Percentiles rank a stretch among this genome's conserved stretches.
Conservation (phyloP, 2,888 invertebrate species). For the Cordilura impudica region DNA sequence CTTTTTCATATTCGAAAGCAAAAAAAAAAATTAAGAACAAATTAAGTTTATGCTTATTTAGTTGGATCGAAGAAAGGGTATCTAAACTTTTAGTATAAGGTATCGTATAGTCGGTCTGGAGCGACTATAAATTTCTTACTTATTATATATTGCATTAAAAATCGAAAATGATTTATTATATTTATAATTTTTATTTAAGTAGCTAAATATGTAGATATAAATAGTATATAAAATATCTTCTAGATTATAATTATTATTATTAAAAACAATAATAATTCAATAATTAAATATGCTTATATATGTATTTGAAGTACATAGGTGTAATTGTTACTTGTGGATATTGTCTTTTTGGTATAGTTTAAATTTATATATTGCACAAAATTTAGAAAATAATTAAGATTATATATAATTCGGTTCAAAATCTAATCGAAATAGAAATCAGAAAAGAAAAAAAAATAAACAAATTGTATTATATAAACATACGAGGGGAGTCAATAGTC, state of each 20-base stretch:
- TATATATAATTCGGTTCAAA: too few relatives aligned
- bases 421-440: too few relatives aligned
- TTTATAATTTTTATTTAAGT: neutral
- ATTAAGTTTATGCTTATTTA: too few relatives aligned
- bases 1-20: too few relatives aligned
- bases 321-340: neutral
- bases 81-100: too few relatives aligned
- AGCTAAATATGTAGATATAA: neutral
- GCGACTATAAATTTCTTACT: too few relatives aligned
- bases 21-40: too few relatives aligned
- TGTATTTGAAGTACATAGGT: neutral
- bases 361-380: conserved; percentile 8
- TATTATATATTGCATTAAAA: neutral
- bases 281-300: neutral
- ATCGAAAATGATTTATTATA: neutral
- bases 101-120: too few relatives aligned
- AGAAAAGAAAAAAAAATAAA: too few relatives aligned
- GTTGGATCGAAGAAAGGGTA: too few relatives aligned
- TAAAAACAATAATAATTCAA: neutral
- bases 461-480: too few relatives aligned
- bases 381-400: neutral
- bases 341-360: conserved; percentile 1
- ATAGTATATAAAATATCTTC: conserved; percentile 28
- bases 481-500: too few relatives aligned
- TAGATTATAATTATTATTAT: conserved; percentile 9